Evolutionary conservation across 2,797 vertebrate genomes (phyloP).

Genomic region (Leuciscus waleckii): DNA sequence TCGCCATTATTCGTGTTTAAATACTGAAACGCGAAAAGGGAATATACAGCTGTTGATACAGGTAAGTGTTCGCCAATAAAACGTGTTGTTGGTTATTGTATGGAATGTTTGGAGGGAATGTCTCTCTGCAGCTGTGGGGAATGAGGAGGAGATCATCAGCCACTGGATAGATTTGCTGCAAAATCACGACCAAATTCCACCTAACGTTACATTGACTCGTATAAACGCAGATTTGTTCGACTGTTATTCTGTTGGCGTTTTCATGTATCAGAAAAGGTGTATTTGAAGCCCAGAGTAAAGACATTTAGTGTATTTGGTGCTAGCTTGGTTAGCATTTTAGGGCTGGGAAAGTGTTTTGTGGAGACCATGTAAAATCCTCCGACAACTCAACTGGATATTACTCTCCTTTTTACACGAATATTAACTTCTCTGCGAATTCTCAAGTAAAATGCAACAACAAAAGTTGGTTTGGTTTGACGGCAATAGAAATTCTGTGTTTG

Average conservation of each 20-base stretch:
- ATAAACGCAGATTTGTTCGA: background rate
- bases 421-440: background rate
- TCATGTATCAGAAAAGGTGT: background rate
- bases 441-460: background rate
- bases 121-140: slow-evolving; percentile 30
- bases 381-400: background rate
- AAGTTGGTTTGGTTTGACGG: background rate
- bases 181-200: background rate
- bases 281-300: background rate
- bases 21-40: slow-evolving; percentile 68
- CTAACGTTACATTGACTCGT: too few relatives aligned
- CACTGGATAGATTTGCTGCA: background rate
- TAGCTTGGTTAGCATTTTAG: slow-evolving; percentile 45
- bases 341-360: slow-evolving; percentile 27
- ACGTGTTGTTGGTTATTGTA: background rate
- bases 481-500: background rate
- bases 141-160: background rate
- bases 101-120: slow-evolving; percentile 8
- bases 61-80: slow-evolving; percentile 71
- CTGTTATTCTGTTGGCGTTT: background rate
- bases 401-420: background rate
- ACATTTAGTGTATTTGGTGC: background rate
- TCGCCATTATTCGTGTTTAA: slow-evolving; percentile 64
- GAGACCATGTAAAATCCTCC: slow-evolving; percentile 2
- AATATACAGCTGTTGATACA: slow-evolving; percentile 74